These are phyloP conservation scores for Drosophila pachea DNA, from an alignment of 1,140 invertebrate genomes.

Conservation along the genomic window DNA sequence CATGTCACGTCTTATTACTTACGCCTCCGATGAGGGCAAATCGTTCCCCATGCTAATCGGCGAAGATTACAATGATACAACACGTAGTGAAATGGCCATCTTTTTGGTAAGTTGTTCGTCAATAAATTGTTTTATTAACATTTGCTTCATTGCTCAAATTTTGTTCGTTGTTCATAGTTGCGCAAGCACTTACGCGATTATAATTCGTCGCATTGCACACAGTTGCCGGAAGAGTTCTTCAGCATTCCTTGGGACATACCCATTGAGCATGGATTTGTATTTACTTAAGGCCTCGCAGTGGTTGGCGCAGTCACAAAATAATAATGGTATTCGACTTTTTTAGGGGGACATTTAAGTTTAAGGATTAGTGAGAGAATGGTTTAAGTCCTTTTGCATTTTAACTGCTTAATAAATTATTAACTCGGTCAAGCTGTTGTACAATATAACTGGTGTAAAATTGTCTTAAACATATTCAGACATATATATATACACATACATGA, in stretches of 20 bases:
- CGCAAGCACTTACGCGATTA: conserved; percentile 91
- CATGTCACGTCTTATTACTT: conserved; percentile 80
- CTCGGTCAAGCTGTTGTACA: conserved; percentile 57
- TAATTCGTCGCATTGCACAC: conserved; percentile 91
- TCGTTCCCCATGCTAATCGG: conserved; percentile 84
- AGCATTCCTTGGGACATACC: conserved; percentile 81
- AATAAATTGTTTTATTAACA: conserved; percentile 7
- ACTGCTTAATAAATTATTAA: conserved; percentile 73
- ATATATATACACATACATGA: conserved; percentile 41
- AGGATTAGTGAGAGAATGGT: conserved; percentile 56
- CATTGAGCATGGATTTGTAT: conserved; percentile 76
- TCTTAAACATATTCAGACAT: conserved; percentile 52
- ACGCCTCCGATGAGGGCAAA: conserved; percentile 81
- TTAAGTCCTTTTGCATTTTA: conserved; percentile 61
- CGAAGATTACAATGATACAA: conserved; percentile 79
- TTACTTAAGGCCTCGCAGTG: conserved; percentile 56
- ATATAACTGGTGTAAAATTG: conserved; percentile 61
- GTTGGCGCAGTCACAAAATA: conserved; percentile 11
- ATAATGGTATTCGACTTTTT: conserved; percentile 22
- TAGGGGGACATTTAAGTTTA: conserved; percentile 40
- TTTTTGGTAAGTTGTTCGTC: conserved; percentile 81
- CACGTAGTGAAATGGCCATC: conserved; percentile 81
- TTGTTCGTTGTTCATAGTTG: conserved; percentile 81
- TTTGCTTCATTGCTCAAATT: conserved; percentile 26
- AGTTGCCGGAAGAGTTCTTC: conserved; percentile 86